Conservation (phyloP, 2,797 vertebrate genomes). For the Megalops cyprinoides region DNA sequence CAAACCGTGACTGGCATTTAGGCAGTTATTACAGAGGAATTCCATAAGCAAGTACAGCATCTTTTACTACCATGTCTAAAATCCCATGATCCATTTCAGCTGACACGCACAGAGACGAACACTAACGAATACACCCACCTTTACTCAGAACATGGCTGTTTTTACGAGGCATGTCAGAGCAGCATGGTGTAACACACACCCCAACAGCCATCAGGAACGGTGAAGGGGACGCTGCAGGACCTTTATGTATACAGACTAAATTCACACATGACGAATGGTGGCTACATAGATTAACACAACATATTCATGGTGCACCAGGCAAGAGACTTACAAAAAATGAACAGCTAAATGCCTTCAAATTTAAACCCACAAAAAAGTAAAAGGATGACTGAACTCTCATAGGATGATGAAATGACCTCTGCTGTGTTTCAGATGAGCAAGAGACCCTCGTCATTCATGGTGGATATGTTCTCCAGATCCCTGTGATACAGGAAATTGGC, state of each 20-base stretch:
- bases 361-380: too few species aligned
- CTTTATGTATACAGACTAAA: too few species aligned
- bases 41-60: not conserved
- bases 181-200: not conserved
- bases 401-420: too few species aligned
- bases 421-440: too few species aligned
- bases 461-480: too few species aligned
- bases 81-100: not conserved
- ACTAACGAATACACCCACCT: not conserved
- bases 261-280: too few species aligned
- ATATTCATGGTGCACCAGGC: not conserved
- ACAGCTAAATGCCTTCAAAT: too few species aligned
- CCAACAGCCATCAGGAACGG: not conserved
- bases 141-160: not conserved
- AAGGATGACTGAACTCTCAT: too few species aligned
- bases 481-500: too few species aligned
- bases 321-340: too few species aligned
- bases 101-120: not conserved
- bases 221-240: not conserved
- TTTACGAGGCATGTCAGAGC: not conserved
- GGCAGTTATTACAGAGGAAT: not conserved
- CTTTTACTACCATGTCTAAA: not conserved
- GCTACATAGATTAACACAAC: too few species aligned
- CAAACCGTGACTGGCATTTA: not conserved
- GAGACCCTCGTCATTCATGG: too few species aligned